phyloP scores from a whole-genome alignment of 2,113 vertebrate species.

The Dunckerocampus dactyliophorus region DNA sequence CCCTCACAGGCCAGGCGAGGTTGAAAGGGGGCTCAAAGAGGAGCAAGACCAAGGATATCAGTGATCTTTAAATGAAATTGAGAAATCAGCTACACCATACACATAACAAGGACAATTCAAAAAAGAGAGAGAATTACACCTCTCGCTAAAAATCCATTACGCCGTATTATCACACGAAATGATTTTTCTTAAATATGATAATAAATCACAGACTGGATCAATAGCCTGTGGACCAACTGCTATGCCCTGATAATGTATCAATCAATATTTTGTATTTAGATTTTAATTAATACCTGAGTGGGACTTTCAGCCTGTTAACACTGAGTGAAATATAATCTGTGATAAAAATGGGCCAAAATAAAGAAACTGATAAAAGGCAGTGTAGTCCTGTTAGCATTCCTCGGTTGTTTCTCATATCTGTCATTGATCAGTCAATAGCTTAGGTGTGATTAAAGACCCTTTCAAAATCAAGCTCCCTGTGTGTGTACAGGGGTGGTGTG shows the following conservation, averaged over 20 bases:
- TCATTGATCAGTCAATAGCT: slow-evolving; percentile 83
- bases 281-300: slow-evolving; percentile 97
- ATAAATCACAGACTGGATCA: slow-evolving; percentile 98
- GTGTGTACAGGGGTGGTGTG: slow-evolving; percentile 41
- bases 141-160: slow-evolving; percentile 91
- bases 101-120: slow-evolving; percentile 81
- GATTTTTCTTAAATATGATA: slow-evolving; percentile 99
- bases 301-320: slow-evolving; percentile 79
- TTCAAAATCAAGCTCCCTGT: slow-evolving; percentile 72
- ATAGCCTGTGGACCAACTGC: slow-evolving; percentile 93
- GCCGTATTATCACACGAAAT: slow-evolving; percentile 97
- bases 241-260: slow-evolving; percentile 97
- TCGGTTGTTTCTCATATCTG: slow-evolving; percentile 88
- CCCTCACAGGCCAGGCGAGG: slow-evolving; percentile 47
- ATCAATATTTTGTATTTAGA: slow-evolving; percentile 99
- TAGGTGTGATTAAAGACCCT: slow-evolving; percentile 83
- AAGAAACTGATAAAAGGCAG: slow-evolving; percentile 56
- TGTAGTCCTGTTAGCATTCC: slow-evolving; percentile 76
- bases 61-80: slow-evolving; percentile 79
- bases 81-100: slow-evolving; percentile 79
- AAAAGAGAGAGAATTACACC: slow-evolving; percentile 83
- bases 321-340: slow-evolving; percentile 94
- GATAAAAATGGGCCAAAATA: slow-evolving; percentile 80
- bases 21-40: slow-evolving; percentile 45
- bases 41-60: slow-evolving; percentile 73